Evolutionary conservation across 2,797 vertebrate species (phyloP), one percentile per base, ranked within the genome.

Genomic region (Arctocebus calabarensis): DNA sequence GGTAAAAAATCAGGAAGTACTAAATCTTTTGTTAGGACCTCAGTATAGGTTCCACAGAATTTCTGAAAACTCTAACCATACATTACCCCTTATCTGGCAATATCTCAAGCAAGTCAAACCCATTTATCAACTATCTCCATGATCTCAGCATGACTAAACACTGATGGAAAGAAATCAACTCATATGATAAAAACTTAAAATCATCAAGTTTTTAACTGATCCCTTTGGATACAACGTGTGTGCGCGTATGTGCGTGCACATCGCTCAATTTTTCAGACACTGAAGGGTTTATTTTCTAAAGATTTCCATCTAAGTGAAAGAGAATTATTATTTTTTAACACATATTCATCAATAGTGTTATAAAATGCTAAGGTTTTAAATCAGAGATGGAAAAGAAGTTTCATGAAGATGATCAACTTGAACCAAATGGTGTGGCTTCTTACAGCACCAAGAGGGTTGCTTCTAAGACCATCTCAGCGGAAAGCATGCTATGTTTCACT

Each of bases 351-450:
- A 64, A 14, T 68, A 94, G 52, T 79, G 52, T 61, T 93, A 37
- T 29, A 82, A 96, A 92, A 78, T 85, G n/a, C 17, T 91, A 93
- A 91, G 20, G 55, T 84, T 90, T 95, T 79, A 92, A 87, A 83
- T 93, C 27, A 91, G 64, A 92, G 34, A 86, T 59, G n/a, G 71
- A 9, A 88, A 94, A 79, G 75, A 91, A 52, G 52, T 79, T 89
- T 75, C 29, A 91, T 20, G 34, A 83, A 77, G 45, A 81, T 29
- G 27, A 91, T 48, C 45, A 48, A 87, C 71, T 86, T 92, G 86
- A 94, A 74, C 6, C 43, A 95, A 87, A 84, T 22, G 23, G 37
- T 59, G 73, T 52, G 74, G 55, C 40, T 93, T 95, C 70, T 70
- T 66, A 73, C 29, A 94, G 27, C 4, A 57, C 20, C 14, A 20